Evolutionary conservation across 64 coral and sea anemone genomes (phyloP).

Genomic region (Porites australiensis): DNA sequence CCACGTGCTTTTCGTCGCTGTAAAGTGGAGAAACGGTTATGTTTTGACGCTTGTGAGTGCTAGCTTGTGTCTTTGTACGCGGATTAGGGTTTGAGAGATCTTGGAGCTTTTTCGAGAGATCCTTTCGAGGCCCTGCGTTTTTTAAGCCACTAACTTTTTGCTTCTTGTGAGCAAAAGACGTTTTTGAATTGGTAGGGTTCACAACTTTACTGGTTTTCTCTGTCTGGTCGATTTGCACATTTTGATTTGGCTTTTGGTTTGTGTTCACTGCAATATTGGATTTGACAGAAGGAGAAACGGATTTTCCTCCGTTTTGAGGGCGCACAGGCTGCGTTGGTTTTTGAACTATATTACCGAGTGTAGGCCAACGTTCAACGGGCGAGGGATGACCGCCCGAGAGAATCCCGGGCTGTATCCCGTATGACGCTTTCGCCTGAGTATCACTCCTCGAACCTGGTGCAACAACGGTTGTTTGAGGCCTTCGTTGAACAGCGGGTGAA

Average conservation of each 20-base stretch:
- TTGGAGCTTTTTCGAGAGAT: slow-evolving; percentile 8
- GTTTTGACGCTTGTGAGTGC: slow-evolving; percentile 1
- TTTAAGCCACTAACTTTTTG: neutral
- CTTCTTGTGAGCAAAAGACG: neutral
- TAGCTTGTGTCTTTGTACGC: neutral
- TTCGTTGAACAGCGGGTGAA: neutral
- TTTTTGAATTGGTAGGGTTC: neutral
- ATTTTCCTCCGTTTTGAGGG: neutral
- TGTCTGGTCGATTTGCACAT: neutral
- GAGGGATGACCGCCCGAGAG: neutral
- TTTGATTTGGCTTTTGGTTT: neutral
- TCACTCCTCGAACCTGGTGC: neutral
- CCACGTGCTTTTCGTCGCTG: slow-evolving; percentile 33
- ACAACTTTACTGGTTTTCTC: neutral
- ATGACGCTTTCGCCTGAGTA: neutral
- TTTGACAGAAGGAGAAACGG: neutral
- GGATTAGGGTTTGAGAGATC: neutral
- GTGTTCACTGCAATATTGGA: neutral
- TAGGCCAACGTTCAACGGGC: slow-evolving; percentile 30
- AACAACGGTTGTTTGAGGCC: neutral
- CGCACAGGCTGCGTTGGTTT: neutral
- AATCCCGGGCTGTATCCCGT: slow-evolving; percentile 11
- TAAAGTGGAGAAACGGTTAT: neutral
- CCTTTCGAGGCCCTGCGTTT: neutral
- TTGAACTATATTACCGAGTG: neutral